phyloP scores from a whole-genome alignment of 2,888 invertebrate genomes.

The Pedicia rivosa region DNA sequence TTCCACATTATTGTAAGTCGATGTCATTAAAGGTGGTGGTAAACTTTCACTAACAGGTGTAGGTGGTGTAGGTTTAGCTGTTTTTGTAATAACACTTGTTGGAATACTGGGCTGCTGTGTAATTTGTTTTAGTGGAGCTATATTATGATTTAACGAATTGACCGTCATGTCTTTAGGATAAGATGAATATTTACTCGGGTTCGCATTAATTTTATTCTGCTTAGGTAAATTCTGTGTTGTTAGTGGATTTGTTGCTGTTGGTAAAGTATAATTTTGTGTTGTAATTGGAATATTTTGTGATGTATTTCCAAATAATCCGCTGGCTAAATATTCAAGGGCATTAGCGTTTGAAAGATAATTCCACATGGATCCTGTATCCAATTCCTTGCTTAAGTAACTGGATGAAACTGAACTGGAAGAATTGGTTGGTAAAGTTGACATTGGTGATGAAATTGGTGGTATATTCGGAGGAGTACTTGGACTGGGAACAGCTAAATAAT shows the following conservation, averaged over 20 bases:
- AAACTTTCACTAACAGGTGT: neutral
- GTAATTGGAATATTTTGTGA: neutral
- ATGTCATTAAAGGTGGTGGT: neutral
- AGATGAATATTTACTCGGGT: no score
- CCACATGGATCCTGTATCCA: neutral
- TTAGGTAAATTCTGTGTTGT: neutral
- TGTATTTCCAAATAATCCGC: neutral
- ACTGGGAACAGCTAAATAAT: constrained; percentile 4
- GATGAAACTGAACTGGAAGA: neutral
- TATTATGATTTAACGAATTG: no score
- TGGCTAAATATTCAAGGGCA: neutral
- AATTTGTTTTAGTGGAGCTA: no score
- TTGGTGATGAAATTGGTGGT: neutral
- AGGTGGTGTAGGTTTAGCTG: neutral
- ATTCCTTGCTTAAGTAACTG: neutral
- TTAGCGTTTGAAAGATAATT: neutral
- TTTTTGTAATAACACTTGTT: constrained; percentile 11
- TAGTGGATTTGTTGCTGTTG: neutral
- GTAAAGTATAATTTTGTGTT: neutral
- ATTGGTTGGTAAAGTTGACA: neutral
- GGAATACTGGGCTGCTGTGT: constrained; percentile 8
- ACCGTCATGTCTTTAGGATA: no score
- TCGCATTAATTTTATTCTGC: no score
- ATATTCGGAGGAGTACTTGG: constrained; percentile 1
- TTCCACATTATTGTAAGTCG: neutral